Evolutionary conservation across 2,797 vertebrate genomes (phyloP).

Genomic region (Varecia variegata): DNA sequence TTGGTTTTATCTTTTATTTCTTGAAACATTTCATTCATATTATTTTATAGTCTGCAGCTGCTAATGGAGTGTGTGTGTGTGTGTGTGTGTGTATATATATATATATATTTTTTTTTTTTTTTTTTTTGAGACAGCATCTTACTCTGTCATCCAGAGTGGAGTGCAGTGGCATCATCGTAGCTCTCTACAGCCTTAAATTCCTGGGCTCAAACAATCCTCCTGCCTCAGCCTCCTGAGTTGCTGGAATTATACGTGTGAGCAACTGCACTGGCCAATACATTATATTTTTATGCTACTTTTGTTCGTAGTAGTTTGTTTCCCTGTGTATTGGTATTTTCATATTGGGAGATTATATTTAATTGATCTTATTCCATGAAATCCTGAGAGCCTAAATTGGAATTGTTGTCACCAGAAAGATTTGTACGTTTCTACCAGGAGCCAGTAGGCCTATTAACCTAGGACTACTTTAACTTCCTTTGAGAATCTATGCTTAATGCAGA

Average conservation of each 20-base stretch:
- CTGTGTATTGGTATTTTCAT: not conserved
- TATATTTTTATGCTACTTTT: not conserved
- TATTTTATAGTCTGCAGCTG: not conserved
- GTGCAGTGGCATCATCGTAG: not conserved
- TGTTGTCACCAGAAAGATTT: not conserved
- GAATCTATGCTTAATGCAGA: not conserved
- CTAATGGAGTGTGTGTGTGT: not conserved
- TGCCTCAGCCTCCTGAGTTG: not conserved
- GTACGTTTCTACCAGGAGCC: not conserved
- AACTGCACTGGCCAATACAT: too few relatives aligned
- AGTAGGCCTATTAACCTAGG: not conserved
- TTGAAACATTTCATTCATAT: not conserved
- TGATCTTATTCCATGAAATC: not conserved
- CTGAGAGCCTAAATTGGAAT: not conserved
- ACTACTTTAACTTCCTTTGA: not conserved
- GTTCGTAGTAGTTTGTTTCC: not conserved
- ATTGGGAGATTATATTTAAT: not conserved
- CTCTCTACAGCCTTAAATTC: not conserved
- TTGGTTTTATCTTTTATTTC: not conserved
- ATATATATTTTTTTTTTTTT: too few relatives aligned
- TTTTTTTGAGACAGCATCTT: not conserved
- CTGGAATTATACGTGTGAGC: too few relatives aligned
- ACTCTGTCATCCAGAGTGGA: not conserved
- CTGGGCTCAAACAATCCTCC: not conserved
- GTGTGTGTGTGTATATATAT: too few relatives aligned